These are phyloP conservation scores for Stylophora pistillata DNA, from an alignment of 64 coral and sea anemone species.

Conservation along the genomic window DNA sequence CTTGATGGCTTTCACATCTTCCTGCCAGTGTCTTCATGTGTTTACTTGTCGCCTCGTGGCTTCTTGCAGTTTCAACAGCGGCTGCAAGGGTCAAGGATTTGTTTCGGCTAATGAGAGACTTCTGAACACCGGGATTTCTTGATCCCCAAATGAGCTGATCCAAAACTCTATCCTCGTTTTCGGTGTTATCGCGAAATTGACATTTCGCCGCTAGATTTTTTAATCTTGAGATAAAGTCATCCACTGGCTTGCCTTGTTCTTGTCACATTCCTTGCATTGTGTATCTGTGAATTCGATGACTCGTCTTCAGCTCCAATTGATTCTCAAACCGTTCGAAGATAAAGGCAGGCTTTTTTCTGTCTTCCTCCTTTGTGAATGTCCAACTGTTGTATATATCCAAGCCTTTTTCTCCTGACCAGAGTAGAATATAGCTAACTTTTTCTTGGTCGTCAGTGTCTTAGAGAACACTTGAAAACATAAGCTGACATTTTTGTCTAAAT, in stretches of 20 bases:
- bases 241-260: not conserved
- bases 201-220: not conserved
- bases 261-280: not conserved
- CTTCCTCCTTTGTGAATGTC: not conserved
- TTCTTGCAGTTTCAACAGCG: too few relatives aligned
- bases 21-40: too few relatives aligned
- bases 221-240: not conserved
- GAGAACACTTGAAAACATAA: not conserved
- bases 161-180: not conserved
- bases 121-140: not conserved
- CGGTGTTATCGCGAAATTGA: not conserved
- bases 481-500: not conserved
- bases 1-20: too few relatives aligned
- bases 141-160: not conserved
- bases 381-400: not conserved
- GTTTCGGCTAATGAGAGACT: too few relatives aligned
- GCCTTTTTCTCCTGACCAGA: not conserved
- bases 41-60: too few relatives aligned
- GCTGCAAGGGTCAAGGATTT: too few relatives aligned
- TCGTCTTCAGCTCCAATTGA: not conserved
- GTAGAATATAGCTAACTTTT: slow-evolving; percentile 12
- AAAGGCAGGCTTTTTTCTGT: slow-evolving; percentile 13
- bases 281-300: not conserved
- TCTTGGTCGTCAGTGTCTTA: not conserved
- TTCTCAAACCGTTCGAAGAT: not conserved